Conservation (phyloP, 2,797 vertebrate species). For the Salarias fasciatus region DNA sequence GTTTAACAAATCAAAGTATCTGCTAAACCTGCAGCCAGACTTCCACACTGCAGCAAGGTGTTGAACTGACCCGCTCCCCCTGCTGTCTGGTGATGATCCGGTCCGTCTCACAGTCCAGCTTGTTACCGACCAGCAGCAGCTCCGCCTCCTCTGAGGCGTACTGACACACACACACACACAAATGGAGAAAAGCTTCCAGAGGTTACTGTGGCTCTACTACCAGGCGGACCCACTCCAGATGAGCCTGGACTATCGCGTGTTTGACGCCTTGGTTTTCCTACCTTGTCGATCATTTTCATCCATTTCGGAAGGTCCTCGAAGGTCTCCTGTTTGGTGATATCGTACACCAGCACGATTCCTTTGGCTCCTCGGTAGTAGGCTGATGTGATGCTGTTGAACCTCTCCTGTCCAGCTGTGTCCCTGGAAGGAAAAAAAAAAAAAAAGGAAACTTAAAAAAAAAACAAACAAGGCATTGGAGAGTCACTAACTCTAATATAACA, state of each 20-base stretch:
- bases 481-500: no score
- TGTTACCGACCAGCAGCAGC: conserved; percentile 97
- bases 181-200: no score
- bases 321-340: conserved; percentile 98
- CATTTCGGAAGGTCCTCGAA: conserved; percentile 98
- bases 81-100: conserved; percentile 93
- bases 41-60: no score
- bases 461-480: not conserved
- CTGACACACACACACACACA: no score
- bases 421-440: no score
- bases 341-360: conserved; percentile 97
- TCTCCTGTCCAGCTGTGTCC: conserved; percentile 99
- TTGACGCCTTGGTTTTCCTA: no score
- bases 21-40: no score
- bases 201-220: no score
- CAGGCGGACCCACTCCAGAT: no score
- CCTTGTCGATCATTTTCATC: conserved; percentile 99
- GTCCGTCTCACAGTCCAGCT: conserved; percentile 96
- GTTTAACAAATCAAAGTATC: no score
- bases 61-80: conserved; percentile 90
- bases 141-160: conserved; percentile 99
- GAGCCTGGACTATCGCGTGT: no score
- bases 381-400: conserved; percentile 99
- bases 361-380: conserved; percentile 99
- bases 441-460: conserved; percentile 3